Base-by-base conservation (phyloP, 2,797 vertebrate genomes). In the Pangasius krempfi region DNA sequence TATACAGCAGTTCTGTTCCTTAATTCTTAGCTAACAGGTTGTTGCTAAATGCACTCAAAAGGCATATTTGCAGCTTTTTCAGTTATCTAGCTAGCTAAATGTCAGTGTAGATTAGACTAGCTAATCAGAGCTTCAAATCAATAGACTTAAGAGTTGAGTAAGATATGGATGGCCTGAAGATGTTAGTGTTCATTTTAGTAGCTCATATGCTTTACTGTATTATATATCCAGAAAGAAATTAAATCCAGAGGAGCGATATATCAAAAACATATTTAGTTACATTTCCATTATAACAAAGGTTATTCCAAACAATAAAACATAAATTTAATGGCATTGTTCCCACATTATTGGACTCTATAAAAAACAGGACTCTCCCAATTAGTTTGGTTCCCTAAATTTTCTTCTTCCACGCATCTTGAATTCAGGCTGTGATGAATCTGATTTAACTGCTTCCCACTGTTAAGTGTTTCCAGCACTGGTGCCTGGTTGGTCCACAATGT, bases 381-480 rank as follows among this genome's bases (percentile, higher is more conserved):
- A 47, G 7, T 27, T 27, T 47, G 20, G 72, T 27, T 75, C 30
- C 33, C 68, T 27, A 4, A 70, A 37, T 37, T 68, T 33, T 16
- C n/a, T 33, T 33, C 64, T 68, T 73, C 25, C n/a, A 44, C 3
- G 20, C 70, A 73, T 22, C 37, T 14, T 73, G 73, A 50, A 76
- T 76, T 76, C 44, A 50, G 44, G 13, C n/a, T 76, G 27, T n/a
- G 25, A 27, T 54, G 50, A 58, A 80, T 52, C n/a, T n/a, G 58
- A 66, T 50, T 50, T 4, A 60, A 30, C 72, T 47, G 4, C 40
- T 62, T 44, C 27, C 56, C 12, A n/a, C 37, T 47, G 47, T 56
- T 56, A 70, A 81, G 50, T 58, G 33, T 70, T 87, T 81, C 75
- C 76, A 81, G 84, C 30, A 54, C 68, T 84, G 72, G 62, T 83